A percentile compares a stretch with the other conserved stretches of the same genome.
These are phyloP conservation scores for Heliconius nattereri DNA, from an alignment of 1,140 invertebrate genomes.

Conservation along the genomic window DNA sequence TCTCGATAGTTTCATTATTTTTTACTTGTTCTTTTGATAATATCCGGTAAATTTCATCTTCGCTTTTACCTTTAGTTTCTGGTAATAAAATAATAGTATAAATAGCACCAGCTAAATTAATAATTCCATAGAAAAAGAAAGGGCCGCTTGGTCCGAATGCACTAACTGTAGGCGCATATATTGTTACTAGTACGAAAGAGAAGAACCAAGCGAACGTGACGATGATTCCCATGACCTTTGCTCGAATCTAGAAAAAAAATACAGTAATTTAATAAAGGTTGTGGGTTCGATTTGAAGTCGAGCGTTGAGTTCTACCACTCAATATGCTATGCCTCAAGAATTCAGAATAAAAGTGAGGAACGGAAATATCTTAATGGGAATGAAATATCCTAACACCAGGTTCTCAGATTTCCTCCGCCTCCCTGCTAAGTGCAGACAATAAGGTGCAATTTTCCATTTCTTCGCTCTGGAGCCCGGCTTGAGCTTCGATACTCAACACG, in stretches of 20 bases:
- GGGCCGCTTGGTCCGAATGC: constrained; percentile 41
- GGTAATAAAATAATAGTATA: constrained; percentile 43
- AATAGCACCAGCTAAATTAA: constrained; percentile 46
- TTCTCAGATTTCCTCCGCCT: no score
- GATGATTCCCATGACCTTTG: constrained; percentile 51
- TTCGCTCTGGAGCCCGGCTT: no score
- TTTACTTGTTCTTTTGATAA: neutral
- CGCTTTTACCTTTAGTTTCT: constrained; percentile 53
- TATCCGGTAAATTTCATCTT: constrained; percentile 43
- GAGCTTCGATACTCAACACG: no score
- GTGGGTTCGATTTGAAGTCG: no score
- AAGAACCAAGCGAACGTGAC: constrained; percentile 54
- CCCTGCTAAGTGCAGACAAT: no score
- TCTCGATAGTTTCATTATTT: neutral
- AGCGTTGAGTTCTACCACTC: no score
- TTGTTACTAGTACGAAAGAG: constrained; percentile 45
- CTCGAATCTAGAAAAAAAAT: constrained; percentile 53
- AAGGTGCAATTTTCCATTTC: no score
- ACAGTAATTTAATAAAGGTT: neutral
- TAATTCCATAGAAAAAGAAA: constrained; percentile 44
- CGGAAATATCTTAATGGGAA: no score
- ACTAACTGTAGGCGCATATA: constrained; percentile 44
- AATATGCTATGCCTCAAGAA: no score
- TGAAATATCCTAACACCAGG: no score
- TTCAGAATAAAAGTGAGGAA: no score